Base-by-base conservation (phyloP, 2,888 invertebrate genomes). In the Habrosyne pyritoides region DNA sequence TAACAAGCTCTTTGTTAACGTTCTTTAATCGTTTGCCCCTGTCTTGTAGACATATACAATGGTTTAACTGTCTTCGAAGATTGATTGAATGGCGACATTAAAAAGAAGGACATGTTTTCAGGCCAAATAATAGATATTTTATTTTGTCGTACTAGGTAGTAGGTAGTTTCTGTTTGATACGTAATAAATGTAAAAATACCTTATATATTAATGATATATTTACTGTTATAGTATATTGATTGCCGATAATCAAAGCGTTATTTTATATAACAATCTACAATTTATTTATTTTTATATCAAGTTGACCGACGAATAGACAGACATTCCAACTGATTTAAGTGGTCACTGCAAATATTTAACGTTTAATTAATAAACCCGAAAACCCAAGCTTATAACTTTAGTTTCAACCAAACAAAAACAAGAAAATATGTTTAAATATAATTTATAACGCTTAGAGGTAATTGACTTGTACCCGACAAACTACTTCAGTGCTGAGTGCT, bases 1-100 rank as follows among this genome's bases (percentile, higher is more conserved):
- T 91, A 91, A 91, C 90, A 89, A 91, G 89, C 81, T 70, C 84
- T 86, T 90, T 89, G 87, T 86, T 84, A 75, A 75, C 68, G 65
- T 65, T 64, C 57, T 66, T 74, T 78, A 80, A 75, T 77, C 75
- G 68, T 63, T 60, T 69, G 71, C 62, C 63, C 62, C 61, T 64
- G 42, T 18, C 50, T 49, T 28, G 28, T 18, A 50, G 50, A 64
- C 63, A 67, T 61, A 63, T 59, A 57, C 59, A 64, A 60, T 64
- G 67, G 61, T 66, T 61, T 56, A 57, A 57, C 63, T 66, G 66
- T 63, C 60, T 22, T 53, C 7, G 54, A 51, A 52, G 53, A 47
- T 47, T 67, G 66, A 74, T 68, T 66, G 71, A 50, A 50, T 30
- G 28, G 18, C 50, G 50, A 50, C 50, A 28, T 14, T 21, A 50